phyloP scores from a whole-genome alignment of 2,888 invertebrate genomes.

The Agrypnus murinus region DNA sequence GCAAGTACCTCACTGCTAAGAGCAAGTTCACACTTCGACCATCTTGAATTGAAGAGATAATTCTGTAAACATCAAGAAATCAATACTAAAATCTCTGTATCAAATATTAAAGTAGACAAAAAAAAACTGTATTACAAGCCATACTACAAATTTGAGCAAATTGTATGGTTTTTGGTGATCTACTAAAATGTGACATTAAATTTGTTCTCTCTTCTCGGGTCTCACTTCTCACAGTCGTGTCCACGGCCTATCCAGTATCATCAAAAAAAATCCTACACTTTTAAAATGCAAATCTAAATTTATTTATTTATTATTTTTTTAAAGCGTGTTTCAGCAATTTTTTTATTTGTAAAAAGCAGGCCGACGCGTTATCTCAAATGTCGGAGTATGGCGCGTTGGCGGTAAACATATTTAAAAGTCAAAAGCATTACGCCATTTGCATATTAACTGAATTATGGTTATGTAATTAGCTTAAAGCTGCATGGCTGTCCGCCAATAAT shows the following conservation, averaged over 20 bases:
- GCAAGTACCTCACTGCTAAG: neutral
- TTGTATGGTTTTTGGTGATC: too few species aligned
- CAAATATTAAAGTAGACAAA: too few species aligned
- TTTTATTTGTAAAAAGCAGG: constrained; percentile 11
- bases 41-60: neutral
- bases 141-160: too few species aligned
- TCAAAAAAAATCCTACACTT: constrained; percentile 14
- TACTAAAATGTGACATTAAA: too few species aligned
- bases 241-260: neutral
- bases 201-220: too few species aligned
- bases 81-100: too few species aligned
- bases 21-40: neutral
- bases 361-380: constrained; percentile 23
- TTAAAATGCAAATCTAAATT: constrained; percentile 38
- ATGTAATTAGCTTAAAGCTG: constrained; percentile 68
- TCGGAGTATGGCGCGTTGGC: constrained; percentile 7
- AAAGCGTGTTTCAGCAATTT: constrained; percentile 27
- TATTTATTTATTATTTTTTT: constrained; percentile 14
- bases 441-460: constrained; percentile 73
- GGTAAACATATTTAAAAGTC: constrained; percentile 62
- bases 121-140: too few species aligned
- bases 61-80: too few species aligned
- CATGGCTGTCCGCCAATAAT: constrained; percentile 54
- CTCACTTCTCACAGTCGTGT: too few species aligned
- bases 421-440: constrained; percentile 68